phyloP scores from a whole-genome alignment of 1,140 invertebrate species.

The Phortica variegata region DNA sequence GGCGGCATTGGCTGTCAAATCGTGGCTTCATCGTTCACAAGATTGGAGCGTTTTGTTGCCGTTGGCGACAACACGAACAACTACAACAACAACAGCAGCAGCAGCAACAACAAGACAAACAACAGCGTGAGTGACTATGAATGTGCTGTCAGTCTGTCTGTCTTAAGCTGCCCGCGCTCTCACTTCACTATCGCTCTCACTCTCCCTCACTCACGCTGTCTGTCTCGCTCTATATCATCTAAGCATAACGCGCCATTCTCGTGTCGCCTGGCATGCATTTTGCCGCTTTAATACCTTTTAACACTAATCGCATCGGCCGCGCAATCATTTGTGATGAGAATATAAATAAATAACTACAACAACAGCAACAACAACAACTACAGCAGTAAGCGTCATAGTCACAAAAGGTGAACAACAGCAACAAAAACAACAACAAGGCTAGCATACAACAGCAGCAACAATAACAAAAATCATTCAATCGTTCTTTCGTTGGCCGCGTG shows the following conservation, averaged over 20 bases:
- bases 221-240: constrained; percentile 9
- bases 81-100: constrained; percentile 23
- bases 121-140: too few relatives aligned
- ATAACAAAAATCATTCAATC: constrained; percentile 51
- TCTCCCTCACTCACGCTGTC: constrained; percentile 1
- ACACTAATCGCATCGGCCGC: constrained; percentile 53
- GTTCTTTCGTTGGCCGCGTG: constrained; percentile 30
- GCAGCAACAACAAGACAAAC: too few relatives aligned
- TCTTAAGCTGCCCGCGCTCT: not conserved
- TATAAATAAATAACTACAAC: constrained; percentile 43
- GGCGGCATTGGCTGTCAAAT: not conserved
- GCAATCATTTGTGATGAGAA: constrained; percentile 54
- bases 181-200: not conserved
- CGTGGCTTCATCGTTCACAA: too few relatives aligned
- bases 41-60: too few relatives aligned
- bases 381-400: too few relatives aligned
- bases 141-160: not conserved
- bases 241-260: not conserved
- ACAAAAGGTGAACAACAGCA: constrained; percentile 19
- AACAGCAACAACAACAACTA: constrained; percentile 22
- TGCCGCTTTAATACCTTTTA: constrained; percentile 55
- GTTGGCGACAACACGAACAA: constrained; percentile 27
- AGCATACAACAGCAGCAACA: too few relatives aligned
- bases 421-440: constrained; percentile 37
- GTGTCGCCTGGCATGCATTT: constrained; percentile 41